Evolutionary conservation across 2,888 invertebrate genomes (phyloP).

Genomic region (Philereme vetulata): DNA sequence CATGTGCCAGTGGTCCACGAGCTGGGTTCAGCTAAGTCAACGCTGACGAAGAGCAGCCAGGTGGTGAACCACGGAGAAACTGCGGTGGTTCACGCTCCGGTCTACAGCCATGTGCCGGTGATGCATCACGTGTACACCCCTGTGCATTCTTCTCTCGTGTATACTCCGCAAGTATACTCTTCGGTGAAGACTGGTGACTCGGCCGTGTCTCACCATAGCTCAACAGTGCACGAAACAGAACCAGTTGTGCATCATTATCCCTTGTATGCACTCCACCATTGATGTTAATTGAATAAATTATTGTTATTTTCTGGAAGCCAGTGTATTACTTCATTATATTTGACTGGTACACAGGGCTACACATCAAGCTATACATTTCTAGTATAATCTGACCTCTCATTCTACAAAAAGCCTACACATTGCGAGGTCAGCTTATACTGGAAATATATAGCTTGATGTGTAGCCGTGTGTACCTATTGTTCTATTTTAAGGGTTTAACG

Average conservation of each 20-base stretch:
- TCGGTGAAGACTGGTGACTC: slow-evolving; percentile 63
- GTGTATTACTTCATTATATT: neutral
- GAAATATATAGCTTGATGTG: too few relatives aligned
- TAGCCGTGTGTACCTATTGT: too few relatives aligned
- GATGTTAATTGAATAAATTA: slow-evolving; percentile 41
- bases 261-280: slow-evolving; percentile 57
- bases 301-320: slow-evolving; percentile 1
- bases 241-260: slow-evolving; percentile 57
- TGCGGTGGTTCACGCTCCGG: slow-evolving; percentile 42
- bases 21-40: slow-evolving; percentile 32
- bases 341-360: too few relatives aligned
- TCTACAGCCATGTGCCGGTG: slow-evolving; percentile 28
- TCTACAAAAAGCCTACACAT: too few relatives aligned
- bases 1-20: slow-evolving; percentile 14
- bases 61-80: slow-evolving; percentile 58
- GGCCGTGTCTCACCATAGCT: slow-evolving; percentile 77
- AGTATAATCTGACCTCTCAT: too few relatives aligned
- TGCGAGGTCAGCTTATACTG: too few relatives aligned
- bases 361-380: too few relatives aligned
- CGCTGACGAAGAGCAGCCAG: slow-evolving; percentile 53
- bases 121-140: slow-evolving; percentile 18
- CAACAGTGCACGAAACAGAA: slow-evolving; percentile 70
- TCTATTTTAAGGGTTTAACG: too few relatives aligned
- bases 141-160: slow-evolving; percentile 49
- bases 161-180: slow-evolving; percentile 51